These are phyloP conservation scores for Dendrolimus punctatus DNA, from an alignment of 1,140 invertebrate species.

Conservation along the genomic window DNA sequence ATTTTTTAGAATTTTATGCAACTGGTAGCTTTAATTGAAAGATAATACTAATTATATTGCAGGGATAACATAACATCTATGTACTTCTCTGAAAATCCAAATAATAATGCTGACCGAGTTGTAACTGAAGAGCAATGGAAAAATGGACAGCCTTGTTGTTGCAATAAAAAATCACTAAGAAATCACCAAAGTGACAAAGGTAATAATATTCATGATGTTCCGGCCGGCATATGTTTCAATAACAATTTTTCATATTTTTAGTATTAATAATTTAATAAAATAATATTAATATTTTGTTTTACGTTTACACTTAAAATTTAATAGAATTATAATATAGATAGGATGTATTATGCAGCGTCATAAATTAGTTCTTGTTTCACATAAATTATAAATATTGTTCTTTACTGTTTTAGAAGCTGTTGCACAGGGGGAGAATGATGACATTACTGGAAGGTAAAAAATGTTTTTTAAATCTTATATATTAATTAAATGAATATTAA, in stretches of 20 bases:
- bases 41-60: constrained; percentile 10
- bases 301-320: too few species aligned
- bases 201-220: background rate
- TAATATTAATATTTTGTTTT: too few species aligned
- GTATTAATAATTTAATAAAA: too few species aligned
- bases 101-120: constrained; percentile 1
- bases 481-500: constrained; percentile 14
- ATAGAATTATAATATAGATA: too few species aligned
- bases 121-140: background rate
- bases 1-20: too few species aligned
- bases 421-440: background rate
- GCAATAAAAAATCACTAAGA: background rate
- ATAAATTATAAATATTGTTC: background rate
- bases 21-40: too few species aligned
- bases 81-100: constrained; percentile 20
- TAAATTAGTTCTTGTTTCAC: too few species aligned
- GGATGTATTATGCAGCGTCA: too few species aligned
- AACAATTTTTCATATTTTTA: too few species aligned
- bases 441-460: background rate
- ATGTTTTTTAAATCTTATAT: constrained; percentile 1
- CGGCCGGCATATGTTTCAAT: too few species aligned
- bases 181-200: constrained; percentile 5
- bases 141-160: constrained; percentile 2
- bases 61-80: constrained; percentile 47
- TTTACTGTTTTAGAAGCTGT: constrained; percentile 6